Conservation (phyloP, 2,113 vertebrate genomes). For the Brevimyrus niger region DNA sequence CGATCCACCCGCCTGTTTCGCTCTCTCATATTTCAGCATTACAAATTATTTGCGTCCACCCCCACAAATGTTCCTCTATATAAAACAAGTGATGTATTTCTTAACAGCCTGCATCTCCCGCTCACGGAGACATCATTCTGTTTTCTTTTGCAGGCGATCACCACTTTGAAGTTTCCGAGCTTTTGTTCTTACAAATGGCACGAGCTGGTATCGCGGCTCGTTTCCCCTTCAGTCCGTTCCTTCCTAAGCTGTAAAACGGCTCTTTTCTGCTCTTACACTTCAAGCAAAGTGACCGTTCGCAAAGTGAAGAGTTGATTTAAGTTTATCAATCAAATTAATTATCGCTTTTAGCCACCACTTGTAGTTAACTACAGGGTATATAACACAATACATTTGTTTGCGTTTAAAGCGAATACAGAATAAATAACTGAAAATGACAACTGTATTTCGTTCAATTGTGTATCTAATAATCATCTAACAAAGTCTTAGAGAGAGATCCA, state of each 20-base stretch:
- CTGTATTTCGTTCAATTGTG: neutral
- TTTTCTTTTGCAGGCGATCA: constrained; percentile 18
- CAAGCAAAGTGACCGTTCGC: neutral
- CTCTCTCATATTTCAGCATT: constrained; percentile 65
- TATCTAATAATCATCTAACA: neutral
- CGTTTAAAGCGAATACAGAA: neutral
- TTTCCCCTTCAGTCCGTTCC: neutral
- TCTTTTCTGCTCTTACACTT: neutral
- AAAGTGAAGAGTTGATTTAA: neutral
- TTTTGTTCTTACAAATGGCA: constrained; percentile 45
- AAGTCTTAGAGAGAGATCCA: neutral
- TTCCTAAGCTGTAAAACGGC: neutral
- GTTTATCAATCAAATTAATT: neutral
- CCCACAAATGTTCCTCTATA: constrained; percentile 41
- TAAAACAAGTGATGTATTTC: constrained; percentile 27
- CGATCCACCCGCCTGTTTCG: constrained; percentile 53
- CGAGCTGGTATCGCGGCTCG: constrained; percentile 20
- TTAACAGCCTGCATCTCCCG: constrained; percentile 23
- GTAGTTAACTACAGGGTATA: neutral
- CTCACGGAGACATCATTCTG: neutral
- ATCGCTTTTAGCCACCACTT: neutral
- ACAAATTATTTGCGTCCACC: constrained; percentile 53
- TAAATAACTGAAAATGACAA: neutral
- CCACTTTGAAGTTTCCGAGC: constrained; percentile 45
- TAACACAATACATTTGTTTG: neutral